Percentiles rank a stretch among this genome's conserved stretches.
Evolutionary conservation across 37 sponge, comb jelly and placozoan species (phyloP).

Genomic region (Amphimedon queenslandica): DNA sequence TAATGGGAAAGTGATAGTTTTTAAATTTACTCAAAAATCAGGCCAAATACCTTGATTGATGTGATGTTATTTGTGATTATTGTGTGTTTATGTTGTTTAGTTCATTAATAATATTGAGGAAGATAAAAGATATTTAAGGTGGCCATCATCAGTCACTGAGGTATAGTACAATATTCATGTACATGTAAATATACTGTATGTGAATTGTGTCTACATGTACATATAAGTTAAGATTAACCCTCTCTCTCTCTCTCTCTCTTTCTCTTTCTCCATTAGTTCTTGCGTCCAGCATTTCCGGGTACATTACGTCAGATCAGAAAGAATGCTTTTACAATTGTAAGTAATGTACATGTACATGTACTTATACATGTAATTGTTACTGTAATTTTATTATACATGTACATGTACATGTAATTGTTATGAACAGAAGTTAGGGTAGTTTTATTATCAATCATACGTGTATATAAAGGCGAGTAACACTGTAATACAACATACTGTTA

Average conservation of each 20-base stretch:
- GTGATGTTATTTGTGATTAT: neutral
- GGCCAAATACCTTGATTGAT: too few species aligned
- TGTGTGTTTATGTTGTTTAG: slow-evolving; percentile 4
- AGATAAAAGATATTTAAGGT: slow-evolving; percentile 62
- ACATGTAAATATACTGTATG: neutral
- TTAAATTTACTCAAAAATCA: too few species aligned
- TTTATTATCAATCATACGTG: too few species aligned
- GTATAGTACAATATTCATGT: slow-evolving; percentile 10
- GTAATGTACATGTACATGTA: too few species aligned
- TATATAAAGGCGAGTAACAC: too few species aligned
- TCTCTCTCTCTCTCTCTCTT: neutral
- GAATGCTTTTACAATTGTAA: slow-evolving; percentile 81
- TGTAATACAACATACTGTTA: too few species aligned
- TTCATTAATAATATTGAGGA: slow-evolving; percentile 88
- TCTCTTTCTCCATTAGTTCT: too few species aligned
- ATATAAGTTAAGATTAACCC: neutral
- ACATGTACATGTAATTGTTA: too few species aligned
- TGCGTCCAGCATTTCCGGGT: slow-evolving; percentile 89
- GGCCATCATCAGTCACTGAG: slow-evolving; percentile 69
- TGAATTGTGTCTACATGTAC: slow-evolving; percentile 5
- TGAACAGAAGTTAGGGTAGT: too few species aligned
- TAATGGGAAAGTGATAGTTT: too few species aligned
- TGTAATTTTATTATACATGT: too few species aligned
- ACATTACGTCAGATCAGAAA: slow-evolving; percentile 77
- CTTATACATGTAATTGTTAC: too few species aligned